Percentiles rank a stretch among this genome's conserved stretches.
Evolutionary conservation across 1,140 invertebrate genomes (phyloP).

Genomic region (Chionoecetes opilio): DNA sequence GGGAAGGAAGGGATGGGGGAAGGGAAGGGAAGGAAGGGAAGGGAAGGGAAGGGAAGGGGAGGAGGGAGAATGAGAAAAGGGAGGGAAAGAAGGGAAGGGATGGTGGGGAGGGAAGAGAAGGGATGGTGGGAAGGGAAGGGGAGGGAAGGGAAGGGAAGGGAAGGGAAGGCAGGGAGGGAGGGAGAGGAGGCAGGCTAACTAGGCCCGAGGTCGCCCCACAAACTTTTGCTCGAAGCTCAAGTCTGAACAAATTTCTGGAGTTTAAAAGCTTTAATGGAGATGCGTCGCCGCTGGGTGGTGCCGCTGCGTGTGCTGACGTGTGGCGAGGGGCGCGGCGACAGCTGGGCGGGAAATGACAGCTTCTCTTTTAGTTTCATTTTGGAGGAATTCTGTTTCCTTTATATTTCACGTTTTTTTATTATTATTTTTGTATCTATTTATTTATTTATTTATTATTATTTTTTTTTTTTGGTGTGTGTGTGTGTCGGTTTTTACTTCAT

Average conservation of each 20-base stretch:
- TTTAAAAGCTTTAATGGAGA: constrained; percentile 31
- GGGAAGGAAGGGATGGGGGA: background rate
- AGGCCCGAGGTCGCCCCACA: background rate
- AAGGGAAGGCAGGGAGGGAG: background rate
- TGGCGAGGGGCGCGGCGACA: background rate
- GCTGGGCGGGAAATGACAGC: background rate
- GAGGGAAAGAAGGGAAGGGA: background rate
- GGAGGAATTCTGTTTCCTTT: no score
- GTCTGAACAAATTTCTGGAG: constrained; percentile 16
- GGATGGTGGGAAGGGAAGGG: background rate
- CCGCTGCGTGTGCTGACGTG: background rate
- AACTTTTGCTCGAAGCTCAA: constrained; percentile 15
- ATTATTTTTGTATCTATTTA: background rate
- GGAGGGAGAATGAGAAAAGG: background rate
- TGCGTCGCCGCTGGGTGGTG: constrained; percentile 1
- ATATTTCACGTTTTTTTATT: no score
- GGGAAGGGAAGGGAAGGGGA: background rate
- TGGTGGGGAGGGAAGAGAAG: background rate
- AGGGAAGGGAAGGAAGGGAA: no score
- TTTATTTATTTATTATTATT: background rate
- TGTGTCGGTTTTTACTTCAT: no score
- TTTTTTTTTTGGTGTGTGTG: background rate
- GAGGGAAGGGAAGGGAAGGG: background rate
- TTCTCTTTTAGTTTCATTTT: no score
- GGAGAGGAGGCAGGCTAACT: background rate